Base-by-base conservation (phyloP, 2,113 vertebrate genomes). In the Istiophorus platypterus region DNA sequence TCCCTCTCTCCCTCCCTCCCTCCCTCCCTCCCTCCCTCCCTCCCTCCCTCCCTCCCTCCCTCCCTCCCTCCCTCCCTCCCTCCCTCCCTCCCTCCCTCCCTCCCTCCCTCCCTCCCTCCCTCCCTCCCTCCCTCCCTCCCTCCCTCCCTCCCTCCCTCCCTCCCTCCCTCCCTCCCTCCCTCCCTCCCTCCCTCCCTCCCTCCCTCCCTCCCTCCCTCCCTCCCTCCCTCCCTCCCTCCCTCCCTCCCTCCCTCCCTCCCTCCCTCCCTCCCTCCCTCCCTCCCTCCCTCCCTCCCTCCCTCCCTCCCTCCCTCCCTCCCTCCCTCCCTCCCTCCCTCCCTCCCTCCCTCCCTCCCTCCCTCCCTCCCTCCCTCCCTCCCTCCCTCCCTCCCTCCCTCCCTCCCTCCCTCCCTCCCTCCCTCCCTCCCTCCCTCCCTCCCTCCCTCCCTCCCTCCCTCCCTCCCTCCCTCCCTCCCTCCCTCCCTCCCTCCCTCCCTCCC, bases 21-120 rank as follows among this genome's bases (percentile, higher is more conserved):
- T 85, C 78, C 61, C 89, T 88, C 70, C 42, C 64, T 59, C 13
- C 24, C 89, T 72, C 78, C 81, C 78, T 72, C 66, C 76, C 85
- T 81, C 81, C 84, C 71, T 85, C 78, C 61, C 89, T 88, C 87
- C n/a, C n/a, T n/a, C 70, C 42, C 64, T 59, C 13, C 24, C 89
- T 72, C 78, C 81, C 78, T 72, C 66, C 76, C 85, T 81, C 81
- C 84, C 71, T 85, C 78, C 61, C 89, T 88, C 87, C n/a, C n/a
- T n/a, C 70, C 42, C 64, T 59, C 13, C 24, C 89, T 72, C 78
- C 81, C 78, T 72, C 66, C 76, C 85, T 81, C 81, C 84, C 71
- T 85, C 78, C 61, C 89, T 88, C 87, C n/a, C n/a, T n/a, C 70
- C 42, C 64, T 59, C 13, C 24, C 89, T 72, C 78, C 81, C 78